Base-by-base conservation (phyloP, 2,888 invertebrate genomes). In the Ophion costatus region DNA sequence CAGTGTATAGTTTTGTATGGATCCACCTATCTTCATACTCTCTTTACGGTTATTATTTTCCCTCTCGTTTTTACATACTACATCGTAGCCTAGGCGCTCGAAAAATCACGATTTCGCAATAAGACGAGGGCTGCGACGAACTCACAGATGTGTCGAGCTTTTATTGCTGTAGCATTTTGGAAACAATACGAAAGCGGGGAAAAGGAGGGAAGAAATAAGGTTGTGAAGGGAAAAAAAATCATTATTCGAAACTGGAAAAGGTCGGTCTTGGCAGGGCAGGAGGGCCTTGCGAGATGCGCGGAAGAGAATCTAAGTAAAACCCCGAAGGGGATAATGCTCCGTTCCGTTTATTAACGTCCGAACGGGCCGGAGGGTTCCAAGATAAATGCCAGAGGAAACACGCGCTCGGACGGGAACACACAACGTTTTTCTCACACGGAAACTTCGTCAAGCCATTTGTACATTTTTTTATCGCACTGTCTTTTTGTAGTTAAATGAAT, bases 41-140 rank as follows among this genome's bases (percentile, higher is more conserved):
- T 33, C 14, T 56, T 70, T 79, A 5, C 9, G 61, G 33, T 11
- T 51, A 17, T 38, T 56, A 11, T 29, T 63, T 63, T 45, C 63
- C 63, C 38, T 24, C n/a, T 81, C 20, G 7, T 45, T 57, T 83
- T 61, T 67, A 76, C 76, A 80, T 80, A 73, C 82, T 80, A 85
- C 84, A 85, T 61, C 33, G 42, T 51, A 79, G 71, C 81, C 81
- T 76, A 78, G 33, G 29, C 57, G 82, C 84, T 75, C 79, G 38
- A 74, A 67, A 66, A 29, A 71, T 64, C 59, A 11, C 78, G 66
- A 74, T 80, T 63, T 77, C 67, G 73, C 80, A 77, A 61, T 24
- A 61, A 63, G 67, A 80, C n/a, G 45, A 29, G 69, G 29, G 80
- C 64, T 76, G 56, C 38, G 38, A 64, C 57, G 51, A 70, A 24